Evolutionary conservation across 2,113 vertebrate genomes (phyloP), one percentile per base, ranked within the genome.

Genomic region (Onychostruthus taczanowskii): DNA sequence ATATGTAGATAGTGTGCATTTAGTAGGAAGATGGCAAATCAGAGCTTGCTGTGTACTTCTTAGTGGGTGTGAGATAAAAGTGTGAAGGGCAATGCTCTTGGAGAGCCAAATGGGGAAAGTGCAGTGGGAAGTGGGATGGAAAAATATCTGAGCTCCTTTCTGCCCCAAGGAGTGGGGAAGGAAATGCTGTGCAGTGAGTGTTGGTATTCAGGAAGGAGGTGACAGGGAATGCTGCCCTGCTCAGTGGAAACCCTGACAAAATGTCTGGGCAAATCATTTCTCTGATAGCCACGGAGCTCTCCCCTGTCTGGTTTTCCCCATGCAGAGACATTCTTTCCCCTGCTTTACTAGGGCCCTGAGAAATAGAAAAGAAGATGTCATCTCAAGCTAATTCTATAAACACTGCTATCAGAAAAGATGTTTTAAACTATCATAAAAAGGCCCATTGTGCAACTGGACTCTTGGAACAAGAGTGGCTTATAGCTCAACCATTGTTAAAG

Each of bases 401-500:
- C 74, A 43, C 16, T 94, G 66, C 77, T 93, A 89, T 97, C 89
- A 88, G 93, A 89, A 93, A 91, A 96, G 76, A 61, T 49, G 69
- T 89, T 92, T 97, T 72, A 93, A 95, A 68, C 64, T 78, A 28
- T 93, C 64, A 1, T 88, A 74, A 92, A 93, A 96, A 90, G 75
- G 89, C 46, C 31, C 73, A 47, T 84, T 90, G 73, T 92, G 77
- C 87, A 94, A 96, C 66, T 86, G 88, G 49, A 89, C 73, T 69
- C 79, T 93, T 97, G 96, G 89, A 96, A 56, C 37, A 80, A 35
- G 79, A 53, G 35, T 64, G 62, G 68, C 31, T 52, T 90, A 53
- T 74, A 93, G 72, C 91, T 96, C 83, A 87, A 50, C 79, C 64
- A 84, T 87, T 96, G 92, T 95, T 96, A 93, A 83, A 97, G 96